A percentile compares a stretch with the other conserved stretches of the same genome.
Conservation (phyloP, 2,888 invertebrate genomes). For the Drosophila monieri region DNA sequence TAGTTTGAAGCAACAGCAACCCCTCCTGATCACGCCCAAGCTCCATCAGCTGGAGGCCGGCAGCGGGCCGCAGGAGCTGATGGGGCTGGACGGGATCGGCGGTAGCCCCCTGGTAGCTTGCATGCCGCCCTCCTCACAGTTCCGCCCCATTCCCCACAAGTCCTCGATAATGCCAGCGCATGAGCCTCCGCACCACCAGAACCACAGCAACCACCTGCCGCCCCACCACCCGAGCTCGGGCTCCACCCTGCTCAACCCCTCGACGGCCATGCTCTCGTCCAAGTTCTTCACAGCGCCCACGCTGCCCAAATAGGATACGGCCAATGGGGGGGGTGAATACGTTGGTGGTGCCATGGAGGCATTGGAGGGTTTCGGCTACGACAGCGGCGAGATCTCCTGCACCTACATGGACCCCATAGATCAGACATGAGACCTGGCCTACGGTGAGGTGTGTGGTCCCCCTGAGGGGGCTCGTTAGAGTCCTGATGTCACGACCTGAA, state of each 20-base stretch:
- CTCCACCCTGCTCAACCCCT: conserved; percentile 78
- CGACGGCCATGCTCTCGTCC: conserved; percentile 83
- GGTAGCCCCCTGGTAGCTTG: conserved; percentile 82
- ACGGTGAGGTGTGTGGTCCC: conserved; percentile 75
- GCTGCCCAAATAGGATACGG: conserved; percentile 83
- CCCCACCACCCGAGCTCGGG: conserved; percentile 38
- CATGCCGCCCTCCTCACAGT: conserved; percentile 84
- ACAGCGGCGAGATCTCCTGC: conserved; percentile 81
- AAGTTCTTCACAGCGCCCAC: conserved; percentile 84
- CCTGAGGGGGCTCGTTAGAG: conserved; percentile 69
- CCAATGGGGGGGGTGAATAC: conserved; percentile 80
- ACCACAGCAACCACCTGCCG: conserved; percentile 43
- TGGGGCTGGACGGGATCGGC: conserved; percentile 73
- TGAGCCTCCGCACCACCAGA: conserved; percentile 65
- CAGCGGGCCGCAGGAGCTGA: conserved; percentile 64
- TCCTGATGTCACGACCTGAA: not conserved
- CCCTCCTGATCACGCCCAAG: conserved; percentile 81
- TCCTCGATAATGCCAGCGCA: conserved; percentile 78
- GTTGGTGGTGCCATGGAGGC: conserved; percentile 52
- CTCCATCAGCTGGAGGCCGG: conserved; percentile 71
- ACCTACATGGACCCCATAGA: conserved; percentile 82
- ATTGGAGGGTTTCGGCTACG: conserved; percentile 72
- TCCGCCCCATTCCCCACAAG: conserved; percentile 84
- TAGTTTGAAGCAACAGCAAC: conserved; percentile 81
- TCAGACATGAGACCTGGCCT: conserved; percentile 80